A percentile compares a stretch with the other conserved stretches of the same genome.
Conservation (phyloP, 2,797 vertebrate species). For the Mustela erminea region DNA sequence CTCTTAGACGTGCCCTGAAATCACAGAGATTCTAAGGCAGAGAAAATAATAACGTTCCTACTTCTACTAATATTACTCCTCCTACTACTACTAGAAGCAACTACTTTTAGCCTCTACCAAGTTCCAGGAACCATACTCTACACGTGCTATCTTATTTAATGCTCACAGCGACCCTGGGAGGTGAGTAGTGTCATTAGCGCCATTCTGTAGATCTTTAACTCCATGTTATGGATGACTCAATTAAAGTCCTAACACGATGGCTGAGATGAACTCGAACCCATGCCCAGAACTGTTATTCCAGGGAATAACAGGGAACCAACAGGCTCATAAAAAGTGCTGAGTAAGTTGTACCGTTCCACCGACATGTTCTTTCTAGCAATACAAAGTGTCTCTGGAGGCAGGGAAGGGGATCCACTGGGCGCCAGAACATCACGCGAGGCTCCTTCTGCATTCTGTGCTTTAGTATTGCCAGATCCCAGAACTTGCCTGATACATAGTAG, state of each 20-base stretch:
- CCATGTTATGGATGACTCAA: rapidly evolving
- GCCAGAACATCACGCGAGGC: not conserved
- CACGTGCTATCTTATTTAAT: not conserved
- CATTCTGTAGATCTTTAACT: not conserved
- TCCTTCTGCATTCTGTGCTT: not conserved
- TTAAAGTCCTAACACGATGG: not conserved
- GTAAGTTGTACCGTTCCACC: no score
- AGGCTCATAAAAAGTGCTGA: not conserved
- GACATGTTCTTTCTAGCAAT: not conserved
- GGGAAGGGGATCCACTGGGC: rapidly evolving
- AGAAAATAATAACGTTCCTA: not conserved
- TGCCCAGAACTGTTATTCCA: not conserved
- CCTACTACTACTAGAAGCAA: not conserved
- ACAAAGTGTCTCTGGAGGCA: not conserved
- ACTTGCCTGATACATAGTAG: not conserved
- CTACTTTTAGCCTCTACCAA: not conserved
- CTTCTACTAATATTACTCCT: not conserved
- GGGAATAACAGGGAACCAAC: not conserved
- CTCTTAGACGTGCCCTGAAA: not conserved
- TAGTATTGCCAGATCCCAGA: not conserved
- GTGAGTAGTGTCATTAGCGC: not conserved
- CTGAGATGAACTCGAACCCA: not conserved
- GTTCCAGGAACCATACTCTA: not conserved
- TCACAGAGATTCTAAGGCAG: not conserved
- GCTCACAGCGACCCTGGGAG: not conserved